Evolutionary conservation across 2,113 vertebrate genomes (phyloP).

Genomic region (Ramphastos sulfuratus): DNA sequence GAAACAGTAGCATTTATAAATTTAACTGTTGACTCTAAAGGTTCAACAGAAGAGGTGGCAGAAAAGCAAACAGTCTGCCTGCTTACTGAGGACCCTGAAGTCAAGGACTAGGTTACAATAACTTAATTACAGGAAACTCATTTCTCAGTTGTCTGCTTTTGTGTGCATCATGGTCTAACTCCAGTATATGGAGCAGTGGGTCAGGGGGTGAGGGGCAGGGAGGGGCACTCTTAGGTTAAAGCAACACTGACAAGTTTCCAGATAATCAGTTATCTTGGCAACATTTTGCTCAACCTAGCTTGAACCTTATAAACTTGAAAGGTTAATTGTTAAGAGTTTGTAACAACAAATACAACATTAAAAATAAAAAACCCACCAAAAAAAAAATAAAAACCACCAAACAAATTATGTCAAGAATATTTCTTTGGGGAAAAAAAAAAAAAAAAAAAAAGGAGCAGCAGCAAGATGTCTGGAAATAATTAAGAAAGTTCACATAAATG

Average conservation of each 20-base stretch:
- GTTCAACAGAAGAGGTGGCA: conserved; percentile 9
- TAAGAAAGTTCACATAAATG: neutral
- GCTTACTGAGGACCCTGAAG: conserved; percentile 1
- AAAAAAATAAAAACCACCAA: no score
- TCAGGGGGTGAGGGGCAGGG: conserved; percentile 1
- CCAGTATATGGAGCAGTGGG: neutral
- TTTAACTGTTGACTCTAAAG: conserved; percentile 28
- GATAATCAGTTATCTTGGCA: conserved; percentile 23
- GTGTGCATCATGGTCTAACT: neutral
- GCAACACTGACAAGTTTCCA: conserved; percentile 11
- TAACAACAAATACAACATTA: neutral
- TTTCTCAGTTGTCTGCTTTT: conserved; percentile 31
- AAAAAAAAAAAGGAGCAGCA: neutral
- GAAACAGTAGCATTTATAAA: conserved; percentile 10
- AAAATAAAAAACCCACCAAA: no score
- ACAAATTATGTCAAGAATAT: neutral
- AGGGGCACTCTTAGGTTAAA: conserved; percentile 8
- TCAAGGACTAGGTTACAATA: conserved; percentile 52
- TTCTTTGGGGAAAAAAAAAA: neutral
- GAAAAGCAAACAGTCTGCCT: conserved; percentile 37
- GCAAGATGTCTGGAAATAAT: neutral
- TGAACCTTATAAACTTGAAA: neutral
- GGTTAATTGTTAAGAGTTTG: neutral
- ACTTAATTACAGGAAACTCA: conserved; percentile 55
- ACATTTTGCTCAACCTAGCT: neutral